A percentile compares a stretch with the other conserved stretches of the same genome.
phyloP scores from a whole-genome alignment of 2,797 vertebrate genomes.

The Esox masquinongy region DNA sequence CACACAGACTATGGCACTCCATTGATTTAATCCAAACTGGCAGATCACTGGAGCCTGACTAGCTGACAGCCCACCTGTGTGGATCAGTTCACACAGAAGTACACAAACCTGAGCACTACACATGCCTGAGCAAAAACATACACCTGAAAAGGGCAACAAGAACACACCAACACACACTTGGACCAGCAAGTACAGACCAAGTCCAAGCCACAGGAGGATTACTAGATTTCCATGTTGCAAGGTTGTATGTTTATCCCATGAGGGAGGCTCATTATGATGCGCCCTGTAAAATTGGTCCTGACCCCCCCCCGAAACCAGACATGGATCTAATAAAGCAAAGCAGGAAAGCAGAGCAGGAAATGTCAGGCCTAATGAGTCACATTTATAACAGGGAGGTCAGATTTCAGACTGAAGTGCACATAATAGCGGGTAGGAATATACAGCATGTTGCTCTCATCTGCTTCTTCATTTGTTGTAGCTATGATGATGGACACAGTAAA shows the following conservation, averaged over 20 bases:
- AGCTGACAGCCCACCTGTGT: constrained; percentile 21
- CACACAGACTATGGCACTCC: constrained; percentile 2
- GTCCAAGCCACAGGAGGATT: constrained; percentile 1
- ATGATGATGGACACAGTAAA: background rate
- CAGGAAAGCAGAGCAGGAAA: background rate
- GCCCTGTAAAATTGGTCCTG: background rate
- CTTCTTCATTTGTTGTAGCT: background rate
- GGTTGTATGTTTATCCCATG: background rate
- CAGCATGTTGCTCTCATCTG: too few species aligned
- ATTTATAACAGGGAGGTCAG: constrained; percentile 4
- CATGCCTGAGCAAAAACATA: background rate
- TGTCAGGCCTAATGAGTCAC: constrained; percentile 1
- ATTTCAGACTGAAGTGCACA: background rate
- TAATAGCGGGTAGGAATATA: background rate
- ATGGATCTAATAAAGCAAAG: constrained; percentile 5
- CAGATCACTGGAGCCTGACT: constrained; percentile 36
- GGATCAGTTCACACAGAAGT: background rate
- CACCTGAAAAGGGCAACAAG: constrained; percentile 25
- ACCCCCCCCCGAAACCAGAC: background rate
- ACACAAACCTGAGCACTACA: constrained; percentile 32
- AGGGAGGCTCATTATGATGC: background rate
- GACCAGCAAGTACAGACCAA: background rate
- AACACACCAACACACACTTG: background rate
- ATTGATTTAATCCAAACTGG: constrained; percentile 43
- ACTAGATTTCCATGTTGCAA: background rate